Percentiles rank a stretch among this genome's conserved stretches.
Evolutionary conservation across 2,888 invertebrate genomes (phyloP).

Genomic region (Drosophila suboccidentalis): DNA sequence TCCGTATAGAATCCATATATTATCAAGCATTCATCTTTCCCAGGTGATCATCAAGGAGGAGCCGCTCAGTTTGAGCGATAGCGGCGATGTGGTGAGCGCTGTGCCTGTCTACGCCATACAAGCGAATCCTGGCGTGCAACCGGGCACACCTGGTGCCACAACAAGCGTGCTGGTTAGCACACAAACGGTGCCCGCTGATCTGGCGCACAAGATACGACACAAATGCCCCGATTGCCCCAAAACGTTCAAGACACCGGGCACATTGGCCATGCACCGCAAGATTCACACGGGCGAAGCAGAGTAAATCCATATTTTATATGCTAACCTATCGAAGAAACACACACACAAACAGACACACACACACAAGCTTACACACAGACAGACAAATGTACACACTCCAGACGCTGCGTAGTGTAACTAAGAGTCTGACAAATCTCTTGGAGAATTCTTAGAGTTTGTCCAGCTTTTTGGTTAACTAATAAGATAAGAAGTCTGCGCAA

Average conservation of each 20-base stretch:
- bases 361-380: slow-evolving; percentile 13
- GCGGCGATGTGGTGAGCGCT: slow-evolving; percentile 70
- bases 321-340: slow-evolving; percentile 14
- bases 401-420: slow-evolving; percentile 13
- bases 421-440: slow-evolving; percentile 1
- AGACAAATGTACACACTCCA: slow-evolving; percentile 4
- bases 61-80: slow-evolving; percentile 77
- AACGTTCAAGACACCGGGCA: slow-evolving; percentile 85
- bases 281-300: slow-evolving; percentile 85
- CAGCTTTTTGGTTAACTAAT: neutral
- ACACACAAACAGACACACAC: neutral
- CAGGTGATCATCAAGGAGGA: slow-evolving; percentile 84
- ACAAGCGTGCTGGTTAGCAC: slow-evolving; percentile 71
- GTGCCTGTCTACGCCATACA: slow-evolving; percentile 83
- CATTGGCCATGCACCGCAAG: slow-evolving; percentile 85
- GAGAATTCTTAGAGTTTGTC: neutral
- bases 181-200: slow-evolving; percentile 66
- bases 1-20: neutral
- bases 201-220: slow-evolving; percentile 82
- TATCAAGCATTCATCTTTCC: slow-evolving; percentile 3
- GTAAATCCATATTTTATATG: slow-evolving; percentile 80
- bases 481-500: neutral
- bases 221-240: slow-evolving; percentile 85
- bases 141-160: slow-evolving; percentile 50
- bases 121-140: slow-evolving; percentile 70